Percentiles rank a stretch among this genome's conserved stretches.
phyloP scores from a whole-genome alignment of 2,888 invertebrate species.

The Tiliacea citrago region DNA sequence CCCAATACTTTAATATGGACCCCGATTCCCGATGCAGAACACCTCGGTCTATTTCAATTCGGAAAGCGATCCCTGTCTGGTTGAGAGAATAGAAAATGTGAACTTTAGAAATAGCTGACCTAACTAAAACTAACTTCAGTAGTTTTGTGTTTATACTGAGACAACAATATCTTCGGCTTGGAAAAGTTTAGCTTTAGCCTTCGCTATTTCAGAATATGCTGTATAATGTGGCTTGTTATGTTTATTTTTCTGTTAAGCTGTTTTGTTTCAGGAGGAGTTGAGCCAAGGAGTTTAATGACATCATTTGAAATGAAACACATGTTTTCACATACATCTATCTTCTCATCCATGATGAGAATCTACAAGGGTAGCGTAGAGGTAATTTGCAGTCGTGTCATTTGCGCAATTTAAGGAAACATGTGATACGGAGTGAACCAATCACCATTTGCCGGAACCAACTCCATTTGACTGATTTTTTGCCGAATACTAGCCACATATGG shows the following conservation, averaged over 20 bases:
- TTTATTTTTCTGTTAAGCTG: slow-evolving; percentile 44
- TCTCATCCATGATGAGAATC: not conserved
- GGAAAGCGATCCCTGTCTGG: slow-evolving; percentile 43
- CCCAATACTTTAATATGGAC: slow-evolving; percentile 41
- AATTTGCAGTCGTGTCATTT: slow-evolving; percentile 25
- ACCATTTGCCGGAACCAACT: slow-evolving; percentile 5
- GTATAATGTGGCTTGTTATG: slow-evolving; percentile 14
- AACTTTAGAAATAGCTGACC: slow-evolving; percentile 62
- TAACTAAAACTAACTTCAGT: slow-evolving; percentile 56
- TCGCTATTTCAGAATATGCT: slow-evolving; percentile 17
- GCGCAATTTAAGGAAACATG: slow-evolving; percentile 8
- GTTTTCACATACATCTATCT: slow-evolving; percentile 16
- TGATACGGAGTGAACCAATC: slow-evolving; percentile 25
- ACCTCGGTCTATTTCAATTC: slow-evolving; percentile 48
- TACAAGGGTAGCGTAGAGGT: not conserved
- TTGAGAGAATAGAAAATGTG: slow-evolving; percentile 56
- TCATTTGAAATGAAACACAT: slow-evolving; percentile 20
- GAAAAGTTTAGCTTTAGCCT: slow-evolving; percentile 35
- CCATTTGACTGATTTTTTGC: slow-evolving; percentile 5
- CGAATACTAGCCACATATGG: not conserved
- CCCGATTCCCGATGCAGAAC: slow-evolving; percentile 43
- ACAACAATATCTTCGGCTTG: slow-evolving; percentile 50
- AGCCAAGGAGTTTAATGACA: slow-evolving; percentile 13
- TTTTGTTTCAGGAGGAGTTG: slow-evolving; percentile 24
- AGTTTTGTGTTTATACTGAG: slow-evolving; percentile 52